These are phyloP conservation scores for Stenotaenia linearis DNA, from an alignment of 2,888 invertebrate genomes.

Conservation along the genomic window DNA sequence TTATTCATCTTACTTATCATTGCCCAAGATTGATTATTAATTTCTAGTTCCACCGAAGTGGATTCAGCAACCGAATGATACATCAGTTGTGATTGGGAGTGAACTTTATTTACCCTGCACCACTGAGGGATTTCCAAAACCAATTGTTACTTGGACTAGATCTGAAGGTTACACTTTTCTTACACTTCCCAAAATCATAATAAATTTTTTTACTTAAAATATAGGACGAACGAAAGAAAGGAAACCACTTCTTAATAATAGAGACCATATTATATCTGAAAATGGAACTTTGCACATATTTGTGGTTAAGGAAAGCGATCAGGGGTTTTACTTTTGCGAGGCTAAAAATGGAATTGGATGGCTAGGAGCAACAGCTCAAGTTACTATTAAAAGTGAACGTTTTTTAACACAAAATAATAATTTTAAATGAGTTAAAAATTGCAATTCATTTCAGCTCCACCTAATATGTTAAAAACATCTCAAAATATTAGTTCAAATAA, in stretches of 20 bases:
- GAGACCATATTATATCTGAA: neutral
- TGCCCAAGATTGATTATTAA: neutral
- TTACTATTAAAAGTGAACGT: neutral
- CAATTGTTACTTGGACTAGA: slow-evolving; percentile 34
- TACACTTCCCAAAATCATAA: too few species aligned
- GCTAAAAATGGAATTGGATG: slow-evolving; percentile 36
- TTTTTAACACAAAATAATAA: neutral
- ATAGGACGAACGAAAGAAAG: neutral
- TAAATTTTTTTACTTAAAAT: neutral
- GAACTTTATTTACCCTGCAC: slow-evolving; percentile 32
- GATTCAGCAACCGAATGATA: slow-evolving; percentile 34
- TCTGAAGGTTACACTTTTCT: too few species aligned
- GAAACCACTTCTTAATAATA: neutral
- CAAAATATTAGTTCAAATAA: slow-evolving; percentile 43
- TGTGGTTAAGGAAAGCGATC: slow-evolving; percentile 32
- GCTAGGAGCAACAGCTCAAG: neutral
- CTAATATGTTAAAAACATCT: neutral
- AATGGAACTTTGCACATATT: slow-evolving; percentile 36
- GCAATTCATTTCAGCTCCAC: neutral
- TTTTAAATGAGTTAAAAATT: neutral
- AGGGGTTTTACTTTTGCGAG: slow-evolving; percentile 37
- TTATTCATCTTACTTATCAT: neutral
- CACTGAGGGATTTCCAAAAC: slow-evolving; percentile 34
- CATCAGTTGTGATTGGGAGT: slow-evolving; percentile 35
- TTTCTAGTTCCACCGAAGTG: slow-evolving; percentile 36